These are phyloP conservation scores for Grammomys dolichurus DNA, from an alignment of 2,113 vertebrate genomes.

Conservation along the genomic window DNA sequence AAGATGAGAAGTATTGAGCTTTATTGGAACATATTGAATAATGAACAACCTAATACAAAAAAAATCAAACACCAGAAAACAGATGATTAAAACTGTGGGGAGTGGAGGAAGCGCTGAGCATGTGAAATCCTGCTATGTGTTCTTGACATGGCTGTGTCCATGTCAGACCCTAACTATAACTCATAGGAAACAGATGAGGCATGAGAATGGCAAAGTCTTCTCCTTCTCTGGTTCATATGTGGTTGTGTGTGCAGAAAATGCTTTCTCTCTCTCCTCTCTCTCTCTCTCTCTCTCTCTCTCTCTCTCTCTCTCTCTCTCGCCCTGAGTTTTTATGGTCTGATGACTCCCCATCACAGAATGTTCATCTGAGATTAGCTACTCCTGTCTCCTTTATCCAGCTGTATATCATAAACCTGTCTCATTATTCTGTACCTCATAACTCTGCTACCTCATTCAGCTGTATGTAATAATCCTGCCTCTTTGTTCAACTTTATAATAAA, in stretches of 20 bases:
- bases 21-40: neutral
- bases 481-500: neutral
- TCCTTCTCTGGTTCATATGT: neutral
- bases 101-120: neutral
- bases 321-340: neutral
- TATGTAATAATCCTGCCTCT: neutral
- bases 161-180: neutral
- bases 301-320: neutral
- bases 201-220: neutral
- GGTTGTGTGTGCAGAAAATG: neutral
- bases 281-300: neutral
- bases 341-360: neutral
- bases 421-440: neutral
- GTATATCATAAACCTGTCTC: neutral
- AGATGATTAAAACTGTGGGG: neutral
- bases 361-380: neutral
- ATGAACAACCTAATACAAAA: neutral
- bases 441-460: neutral
- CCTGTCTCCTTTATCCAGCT: neutral
- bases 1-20: neutral
- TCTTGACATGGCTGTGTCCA: neutral
- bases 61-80: neutral
- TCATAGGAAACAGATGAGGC: neutral
- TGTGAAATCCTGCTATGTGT: neutral
- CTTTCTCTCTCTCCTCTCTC: neutral